phyloP scores from a whole-genome alignment of 2,888 invertebrate species.

The Andrena trimmerana region DNA sequence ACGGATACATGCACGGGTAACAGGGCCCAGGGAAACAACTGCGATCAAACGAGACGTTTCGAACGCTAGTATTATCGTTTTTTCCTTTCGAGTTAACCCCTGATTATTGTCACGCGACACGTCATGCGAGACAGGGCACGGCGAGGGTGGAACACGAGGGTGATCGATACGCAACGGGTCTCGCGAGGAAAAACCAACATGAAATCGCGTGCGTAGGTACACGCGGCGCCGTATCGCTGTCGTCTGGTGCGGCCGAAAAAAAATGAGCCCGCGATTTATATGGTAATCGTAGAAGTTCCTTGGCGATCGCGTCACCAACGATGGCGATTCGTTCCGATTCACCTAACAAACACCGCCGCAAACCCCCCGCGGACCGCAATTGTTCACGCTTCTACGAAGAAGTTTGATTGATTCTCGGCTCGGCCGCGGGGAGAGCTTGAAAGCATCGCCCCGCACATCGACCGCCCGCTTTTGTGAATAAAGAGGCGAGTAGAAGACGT shows the following conservation, averaged over 20 bases:
- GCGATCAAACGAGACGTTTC: conserved; percentile 43
- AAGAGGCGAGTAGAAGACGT: too few species aligned
- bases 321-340: conserved; percentile 74
- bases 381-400: not conserved
- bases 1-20: conserved; percentile 21
- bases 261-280: conserved; percentile 72
- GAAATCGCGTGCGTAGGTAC: conserved; percentile 61
- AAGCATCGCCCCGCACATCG: not conserved
- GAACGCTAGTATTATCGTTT: conserved; percentile 54
- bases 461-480: too few species aligned
- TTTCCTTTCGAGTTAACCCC: conserved; percentile 61
- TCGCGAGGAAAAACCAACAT: conserved; percentile 54
- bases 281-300: conserved; percentile 72
- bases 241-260: conserved; percentile 10
- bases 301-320: conserved; percentile 68
- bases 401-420: conserved; percentile 28
- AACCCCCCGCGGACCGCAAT: not conserved
- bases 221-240: conserved; percentile 39
- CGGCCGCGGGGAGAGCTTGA: not conserved
- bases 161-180: conserved; percentile 67
- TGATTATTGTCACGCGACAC: conserved; percentile 74
- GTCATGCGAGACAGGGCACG: conserved; percentile 61
- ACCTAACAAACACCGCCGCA: conserved; percentile 35
- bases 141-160: conserved; percentile 15
- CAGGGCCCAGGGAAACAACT: conserved; percentile 28